Conservation (phyloP, 2,797 vertebrate genomes). For the Urosaurus nigricauda region DNA sequence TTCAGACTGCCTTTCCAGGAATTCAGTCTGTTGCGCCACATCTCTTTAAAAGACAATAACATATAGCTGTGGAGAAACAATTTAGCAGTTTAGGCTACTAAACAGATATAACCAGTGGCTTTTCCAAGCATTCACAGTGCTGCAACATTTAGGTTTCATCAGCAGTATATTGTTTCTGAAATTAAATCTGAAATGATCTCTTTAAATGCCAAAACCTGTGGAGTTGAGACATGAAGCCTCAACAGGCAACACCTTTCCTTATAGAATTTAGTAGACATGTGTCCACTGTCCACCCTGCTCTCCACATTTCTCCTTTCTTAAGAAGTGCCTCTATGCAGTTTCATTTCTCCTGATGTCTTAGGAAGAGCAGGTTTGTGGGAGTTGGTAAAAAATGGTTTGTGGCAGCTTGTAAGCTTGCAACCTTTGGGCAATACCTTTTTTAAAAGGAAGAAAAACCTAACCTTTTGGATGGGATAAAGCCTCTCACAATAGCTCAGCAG, state of each 20-base stretch:
- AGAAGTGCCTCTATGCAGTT: neutral
- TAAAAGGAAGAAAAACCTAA: slow-evolving; percentile 38
- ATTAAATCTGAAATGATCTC: too few species aligned
- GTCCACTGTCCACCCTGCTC: neutral
- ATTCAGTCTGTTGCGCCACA: neutral
- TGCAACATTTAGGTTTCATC: neutral
- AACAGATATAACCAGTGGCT: neutral
- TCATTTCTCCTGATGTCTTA: neutral
- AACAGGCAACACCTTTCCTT: neutral
- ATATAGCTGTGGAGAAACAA: neutral
- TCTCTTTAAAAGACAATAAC: neutral
- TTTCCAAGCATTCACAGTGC: neutral
- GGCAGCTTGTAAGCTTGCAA: too few species aligned
- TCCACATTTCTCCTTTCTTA: neutral
- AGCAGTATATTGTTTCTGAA: neutral
- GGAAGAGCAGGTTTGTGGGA: neutral
- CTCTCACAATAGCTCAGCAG: slow-evolving; percentile 64
- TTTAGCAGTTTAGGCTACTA: neutral
- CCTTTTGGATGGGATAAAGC: slow-evolving; percentile 58
- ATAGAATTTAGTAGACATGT: neutral
- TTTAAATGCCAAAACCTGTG: too few species aligned
- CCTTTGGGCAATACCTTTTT: slow-evolving; percentile 29
- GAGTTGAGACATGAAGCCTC: neutral
- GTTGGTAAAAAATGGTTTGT: slow-evolving; percentile 48
- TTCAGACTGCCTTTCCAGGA: neutral